Base-by-base conservation (phyloP, 2,888 invertebrate genomes). In the Chaitophorus viminalis region DNA sequence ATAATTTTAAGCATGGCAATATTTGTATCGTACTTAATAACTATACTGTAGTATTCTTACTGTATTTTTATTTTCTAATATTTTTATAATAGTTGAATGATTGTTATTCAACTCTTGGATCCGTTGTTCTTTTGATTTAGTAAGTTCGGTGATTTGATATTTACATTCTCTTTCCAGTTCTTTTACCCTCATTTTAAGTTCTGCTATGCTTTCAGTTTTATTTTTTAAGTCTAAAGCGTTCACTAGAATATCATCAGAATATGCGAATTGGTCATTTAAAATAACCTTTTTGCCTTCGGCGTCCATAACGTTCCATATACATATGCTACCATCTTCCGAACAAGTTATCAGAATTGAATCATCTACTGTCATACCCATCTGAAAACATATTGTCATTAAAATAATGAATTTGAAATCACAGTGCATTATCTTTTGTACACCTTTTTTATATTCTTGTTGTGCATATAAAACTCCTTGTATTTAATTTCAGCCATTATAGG, bases 101-200 rank as follows among this genome's bases (percentile, higher is more conserved):
- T 70, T 88, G 46, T 87, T 75, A 60, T 89, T 89, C 21, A 89
- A 31, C 17, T 88, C 76, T 76, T 81, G 70, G 17, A 90, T 89
- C 65, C 79, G 82, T 89, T 88, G 75, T 39, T 77, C 85, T 60
- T 78, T 89, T 31, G 75, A 75, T 91, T 89, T 94, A 91, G 91
- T 94, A 92, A 0, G 96, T 95, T 90, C 97, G 95, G 91, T 96
- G 96, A 75, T 97, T 94, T 89, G 95, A 93, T 0, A 94, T 94
- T 11, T 96, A 95, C 91, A 96, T 94, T 98, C 98, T 25, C 96
- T 95, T 91, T 96, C 95, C 90, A 97, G 92, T 91, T 98, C 97
- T 89, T 95, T 94, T 91, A 98, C 94, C 82, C 97, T 93, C 36
- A 94, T 93, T 90, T 94, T 94, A 46, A 95, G 91, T 89, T 94